Percentiles rank a stretch among this genome's conserved stretches.
These are phyloP conservation scores for Ianthella basta DNA, from an alignment of 37 sponge, comb jelly and placozoan species.

Conservation along the genomic window DNA sequence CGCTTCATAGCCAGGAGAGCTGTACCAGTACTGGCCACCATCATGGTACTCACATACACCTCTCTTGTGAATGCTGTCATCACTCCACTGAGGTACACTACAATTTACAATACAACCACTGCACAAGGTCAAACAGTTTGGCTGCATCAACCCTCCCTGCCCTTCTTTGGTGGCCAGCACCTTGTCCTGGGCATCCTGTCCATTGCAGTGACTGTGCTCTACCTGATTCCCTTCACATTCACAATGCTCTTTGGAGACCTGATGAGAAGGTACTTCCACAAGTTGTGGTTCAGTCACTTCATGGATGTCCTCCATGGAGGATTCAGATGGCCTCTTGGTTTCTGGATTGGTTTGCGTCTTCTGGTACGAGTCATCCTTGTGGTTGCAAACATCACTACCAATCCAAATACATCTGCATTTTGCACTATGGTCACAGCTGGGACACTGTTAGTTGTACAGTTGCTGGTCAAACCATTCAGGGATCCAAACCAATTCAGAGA, in stretches of 20 bases:
- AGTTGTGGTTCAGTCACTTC: not conserved
- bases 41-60: slow-evolving; percentile 40
- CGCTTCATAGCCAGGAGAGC: slow-evolving; percentile 28
- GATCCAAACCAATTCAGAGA: too few species aligned
- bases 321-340: too few species aligned
- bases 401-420: too few species aligned
- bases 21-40: slow-evolving; percentile 48
- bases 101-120: slow-evolving; percentile 18
- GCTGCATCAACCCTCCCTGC: slow-evolving; percentile 11
- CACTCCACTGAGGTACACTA: slow-evolving; percentile 20
- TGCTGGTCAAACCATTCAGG: too few species aligned
- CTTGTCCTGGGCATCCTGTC: slow-evolving; percentile 1
- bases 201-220: not conserved
- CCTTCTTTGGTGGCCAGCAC: slow-evolving; percentile 28
- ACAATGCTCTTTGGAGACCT: not conserved
- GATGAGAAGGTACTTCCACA: not conserved
- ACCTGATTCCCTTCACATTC: slow-evolving; percentile 12
- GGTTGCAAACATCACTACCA: not conserved
- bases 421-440: too few species aligned
- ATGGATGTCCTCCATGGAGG: not conserved
- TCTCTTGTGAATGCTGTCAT: slow-evolving; percentile 25
- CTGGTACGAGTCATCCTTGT: too few species aligned
- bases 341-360: too few species aligned
- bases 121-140: not conserved
- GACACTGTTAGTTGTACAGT: too few species aligned